Percentiles rank a stretch among this genome's conserved stretches.
These are phyloP conservation scores for Drosophila setifemur DNA, from an alignment of 1,140 invertebrate species.

Conservation along the genomic window DNA sequence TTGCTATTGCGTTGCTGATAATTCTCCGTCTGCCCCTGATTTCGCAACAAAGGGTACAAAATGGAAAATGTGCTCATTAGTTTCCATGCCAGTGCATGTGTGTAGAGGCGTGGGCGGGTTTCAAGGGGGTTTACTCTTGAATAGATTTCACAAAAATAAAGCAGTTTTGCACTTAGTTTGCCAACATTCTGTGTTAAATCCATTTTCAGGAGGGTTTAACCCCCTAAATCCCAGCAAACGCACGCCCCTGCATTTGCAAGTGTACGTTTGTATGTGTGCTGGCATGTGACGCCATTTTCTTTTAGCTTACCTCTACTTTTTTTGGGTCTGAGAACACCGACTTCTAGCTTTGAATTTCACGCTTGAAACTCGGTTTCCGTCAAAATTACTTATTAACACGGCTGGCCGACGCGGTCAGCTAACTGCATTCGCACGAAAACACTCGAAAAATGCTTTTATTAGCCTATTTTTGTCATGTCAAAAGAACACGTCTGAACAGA, in stretches of 20 bases:
- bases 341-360: not conserved
- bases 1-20: conserved; percentile 9
- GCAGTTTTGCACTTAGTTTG: too few species aligned
- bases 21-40: not conserved
- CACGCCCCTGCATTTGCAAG: not conserved
- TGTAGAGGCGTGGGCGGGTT: too few species aligned
- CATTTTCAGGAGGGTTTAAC: not conserved
- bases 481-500: conserved; percentile 10
- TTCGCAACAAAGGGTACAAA: not conserved
- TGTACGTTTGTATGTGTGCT: conserved; percentile 10
- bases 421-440: not conserved
- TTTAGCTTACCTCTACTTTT: conserved; percentile 50
- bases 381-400: not conserved
- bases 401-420: not conserved
- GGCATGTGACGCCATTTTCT: conserved; percentile 62
- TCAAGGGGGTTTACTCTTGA: too few species aligned
- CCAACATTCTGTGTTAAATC: too few species aligned
- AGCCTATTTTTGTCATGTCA: not conserved
- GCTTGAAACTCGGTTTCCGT: conserved; percentile 1
- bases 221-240: not conserved
- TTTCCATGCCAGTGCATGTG: not conserved
- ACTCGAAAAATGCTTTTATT: not conserved
- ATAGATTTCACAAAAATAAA: too few species aligned
- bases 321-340: not conserved
- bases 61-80: conserved; percentile 11